phyloP scores from a whole-genome alignment of 2,113 vertebrate species.

The Sus scrofa region DNA sequence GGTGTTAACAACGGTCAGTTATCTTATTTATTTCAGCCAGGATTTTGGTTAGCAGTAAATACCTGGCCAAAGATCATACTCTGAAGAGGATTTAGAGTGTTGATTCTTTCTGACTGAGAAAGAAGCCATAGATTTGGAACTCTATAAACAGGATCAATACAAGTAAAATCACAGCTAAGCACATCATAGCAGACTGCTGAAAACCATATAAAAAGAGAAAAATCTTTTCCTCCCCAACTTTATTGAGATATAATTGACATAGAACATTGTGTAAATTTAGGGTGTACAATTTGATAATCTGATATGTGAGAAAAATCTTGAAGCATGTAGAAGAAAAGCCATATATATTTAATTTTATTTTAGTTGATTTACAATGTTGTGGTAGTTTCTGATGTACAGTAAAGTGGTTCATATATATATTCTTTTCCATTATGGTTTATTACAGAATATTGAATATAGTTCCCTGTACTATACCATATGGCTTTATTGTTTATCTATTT shows the following conservation, averaged over 20 bases:
- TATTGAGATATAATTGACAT: not conserved
- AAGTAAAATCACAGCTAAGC: not conserved
- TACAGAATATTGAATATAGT: not conserved
- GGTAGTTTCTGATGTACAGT: not conserved
- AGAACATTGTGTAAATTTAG: not conserved
- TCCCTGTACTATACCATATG: not conserved
- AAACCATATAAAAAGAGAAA: not conserved
- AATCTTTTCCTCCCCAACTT: not conserved
- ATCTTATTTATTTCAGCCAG: not conserved
- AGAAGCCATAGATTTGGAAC: not conserved
- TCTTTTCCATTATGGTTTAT: not conserved
- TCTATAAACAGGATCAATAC: not conserved
- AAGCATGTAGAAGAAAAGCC: not conserved
- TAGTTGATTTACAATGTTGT: not conserved
- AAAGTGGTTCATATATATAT: not conserved
- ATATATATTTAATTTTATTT: not conserved
- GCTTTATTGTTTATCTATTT: not conserved
- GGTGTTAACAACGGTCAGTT: not conserved
- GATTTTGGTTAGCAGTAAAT: not conserved
- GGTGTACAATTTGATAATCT: not conserved
- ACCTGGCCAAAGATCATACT: not conserved
- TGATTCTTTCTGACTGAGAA: not conserved
- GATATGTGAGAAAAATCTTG: not conserved
- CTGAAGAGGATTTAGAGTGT: not conserved
- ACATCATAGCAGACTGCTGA: not conserved